phyloP scores from a whole-genome alignment of 2,113 vertebrate genomes.

The Dasyornis broadbenti region DNA sequence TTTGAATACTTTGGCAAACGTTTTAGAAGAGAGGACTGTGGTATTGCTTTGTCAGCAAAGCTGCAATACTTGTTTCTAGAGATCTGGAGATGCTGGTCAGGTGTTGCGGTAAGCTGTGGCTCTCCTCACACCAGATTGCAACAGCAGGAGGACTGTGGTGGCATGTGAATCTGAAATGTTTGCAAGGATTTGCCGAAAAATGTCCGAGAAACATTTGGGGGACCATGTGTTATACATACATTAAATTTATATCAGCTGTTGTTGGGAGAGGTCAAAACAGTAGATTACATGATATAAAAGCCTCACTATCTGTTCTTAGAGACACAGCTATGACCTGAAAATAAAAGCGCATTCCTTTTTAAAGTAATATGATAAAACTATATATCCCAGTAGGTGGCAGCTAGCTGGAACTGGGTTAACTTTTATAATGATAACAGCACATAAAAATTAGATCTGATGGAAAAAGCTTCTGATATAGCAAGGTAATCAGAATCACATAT shows the following conservation, averaged over 20 bases:
- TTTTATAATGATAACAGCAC: constrained; percentile 61
- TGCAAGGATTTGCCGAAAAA: not conserved
- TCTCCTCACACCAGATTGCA: constrained; percentile 49
- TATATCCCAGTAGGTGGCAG: constrained; percentile 72
- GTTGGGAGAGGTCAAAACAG: not conserved
- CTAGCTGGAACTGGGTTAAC: constrained; percentile 67
- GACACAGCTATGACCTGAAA: constrained; percentile 5
- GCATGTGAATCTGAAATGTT: not conserved
- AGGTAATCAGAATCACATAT: constrained; percentile 48
- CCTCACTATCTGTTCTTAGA: not conserved
- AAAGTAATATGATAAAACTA: constrained; percentile 44
- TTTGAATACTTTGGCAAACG: constrained; percentile 10
- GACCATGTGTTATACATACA: not conserved
- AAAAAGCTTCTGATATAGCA: constrained; percentile 38
- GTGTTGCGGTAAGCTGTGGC: constrained; percentile 12
- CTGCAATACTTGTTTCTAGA: not conserved
- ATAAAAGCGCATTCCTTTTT: constrained; percentile 38
- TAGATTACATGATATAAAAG: not conserved
- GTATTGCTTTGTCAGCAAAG: constrained; percentile 56
- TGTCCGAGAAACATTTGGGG: not conserved
- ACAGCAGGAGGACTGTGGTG: constrained; percentile 28
- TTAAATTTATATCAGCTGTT: not conserved
- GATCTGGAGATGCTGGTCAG: constrained; percentile 11
- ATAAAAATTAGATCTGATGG: constrained; percentile 58
- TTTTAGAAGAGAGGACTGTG: not conserved